Percentiles rank a stretch among this genome's conserved stretches.
Conservation (phyloP, 2,113 vertebrate species). For the Pelecanoides urinatrix region DNA sequence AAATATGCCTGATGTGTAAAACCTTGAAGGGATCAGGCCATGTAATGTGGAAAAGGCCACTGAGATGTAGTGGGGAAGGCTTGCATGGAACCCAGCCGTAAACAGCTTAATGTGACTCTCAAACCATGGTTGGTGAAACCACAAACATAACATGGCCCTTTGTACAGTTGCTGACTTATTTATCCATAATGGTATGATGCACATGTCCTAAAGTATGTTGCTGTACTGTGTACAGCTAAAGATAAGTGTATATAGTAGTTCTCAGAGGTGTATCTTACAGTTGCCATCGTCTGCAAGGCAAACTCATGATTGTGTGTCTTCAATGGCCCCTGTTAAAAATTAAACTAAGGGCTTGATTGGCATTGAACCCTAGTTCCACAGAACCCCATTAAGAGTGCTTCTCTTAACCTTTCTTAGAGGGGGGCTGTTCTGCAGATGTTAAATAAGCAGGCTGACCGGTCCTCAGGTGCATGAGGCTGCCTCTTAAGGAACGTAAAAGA, state of each 20-base stretch:
- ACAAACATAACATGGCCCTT: rapidly evolving
- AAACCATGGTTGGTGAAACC: not conserved
- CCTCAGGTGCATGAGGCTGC: too few species aligned
- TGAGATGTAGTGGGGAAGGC: rapidly evolving
- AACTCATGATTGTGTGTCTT: not conserved
- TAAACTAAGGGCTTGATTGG: not conserved
- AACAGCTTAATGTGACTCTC: not conserved
- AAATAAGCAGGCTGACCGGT: not conserved
- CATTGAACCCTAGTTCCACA: not conserved
- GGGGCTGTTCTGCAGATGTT: not conserved
- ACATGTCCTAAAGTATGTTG: not conserved
- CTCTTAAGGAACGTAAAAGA: not conserved
- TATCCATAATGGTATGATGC: not conserved
- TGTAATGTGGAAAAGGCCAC: not conserved
- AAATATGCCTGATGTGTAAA: not conserved
- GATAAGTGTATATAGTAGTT: not conserved
- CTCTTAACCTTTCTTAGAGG: not conserved
- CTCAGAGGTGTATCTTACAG: not conserved
- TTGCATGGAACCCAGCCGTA: not conserved
- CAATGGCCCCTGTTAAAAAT: not conserved
- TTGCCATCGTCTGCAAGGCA: not conserved
- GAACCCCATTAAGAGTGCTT: not conserved
- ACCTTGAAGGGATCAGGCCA: not conserved
- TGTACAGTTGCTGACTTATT: not conserved
- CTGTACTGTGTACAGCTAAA: not conserved